Base-by-base conservation (phyloP, 2,797 vertebrate genomes). In the Anniella stebbinsi region DNA sequence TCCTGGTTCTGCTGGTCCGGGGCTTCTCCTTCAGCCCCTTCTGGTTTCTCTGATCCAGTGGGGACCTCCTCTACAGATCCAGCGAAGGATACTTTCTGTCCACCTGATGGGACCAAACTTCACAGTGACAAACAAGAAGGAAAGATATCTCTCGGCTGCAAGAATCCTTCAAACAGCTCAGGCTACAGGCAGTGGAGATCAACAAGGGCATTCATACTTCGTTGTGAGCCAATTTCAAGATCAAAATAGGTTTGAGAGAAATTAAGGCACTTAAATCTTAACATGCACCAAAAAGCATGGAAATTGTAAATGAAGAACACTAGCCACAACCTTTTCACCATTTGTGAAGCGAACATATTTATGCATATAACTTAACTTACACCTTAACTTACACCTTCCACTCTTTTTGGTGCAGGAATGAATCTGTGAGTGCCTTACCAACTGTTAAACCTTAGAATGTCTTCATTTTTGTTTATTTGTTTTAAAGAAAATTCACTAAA, bases 51-150 rank as follows among this genome's bases (percentile, higher is more conserved):
- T 1, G 95, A 93, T 89, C 96, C 97, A 84, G 95, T 94, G 90
- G 97, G 94, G 3, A 95, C 96, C 45, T 97, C 97, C 5, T 97
- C 97, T 4, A 97, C 73, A 91, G 95, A 97, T 45, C 93, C 96
- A 83, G 93, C 97, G 30, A 82, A 97, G 90, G 96, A 94, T 36
- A 94, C 96, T 85, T 96, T 97, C 93, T 97, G 96, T 72, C 96
- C 97, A 36, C 91, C 97, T 96, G 92, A 0, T 0, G 66, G 92
- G 84, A 86, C 41, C 54, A 77, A 17, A 70, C 17, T 1, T 0
- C 12, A 87, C 13, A 1, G 30, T 77, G 69, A 83, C 8, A 23
- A 73, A 86, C 63, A 70, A 45, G 67, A 80, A 77, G 30, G 48
- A 11, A 54, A 60, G 38, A 66, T 10, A 36, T n/a, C 11, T 51